A percentile compares a stretch with the other conserved stretches of the same genome.
Evolutionary conservation across 2,113 vertebrate genomes (phyloP).

Genomic region (Puntigrus tetrazona): DNA sequence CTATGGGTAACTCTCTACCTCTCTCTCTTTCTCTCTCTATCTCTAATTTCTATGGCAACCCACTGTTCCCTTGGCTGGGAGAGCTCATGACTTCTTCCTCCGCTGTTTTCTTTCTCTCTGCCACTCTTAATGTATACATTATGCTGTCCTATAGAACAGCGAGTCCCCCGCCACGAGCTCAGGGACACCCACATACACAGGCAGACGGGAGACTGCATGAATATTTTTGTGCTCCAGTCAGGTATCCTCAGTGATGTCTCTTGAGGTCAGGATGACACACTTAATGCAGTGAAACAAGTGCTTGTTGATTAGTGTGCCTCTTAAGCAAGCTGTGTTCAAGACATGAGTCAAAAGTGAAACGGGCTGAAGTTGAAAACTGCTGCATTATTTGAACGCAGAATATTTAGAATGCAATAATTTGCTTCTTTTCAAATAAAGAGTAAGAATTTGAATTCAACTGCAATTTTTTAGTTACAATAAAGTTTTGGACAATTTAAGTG

Average conservation of each 20-base stretch:
- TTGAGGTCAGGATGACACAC: constrained; percentile 21
- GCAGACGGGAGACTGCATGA: neutral
- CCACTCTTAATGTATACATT: constrained; percentile 26
- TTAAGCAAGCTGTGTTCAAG: neutral
- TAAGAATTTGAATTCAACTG: neutral
- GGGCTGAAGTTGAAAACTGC: neutral
- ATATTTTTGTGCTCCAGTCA: neutral
- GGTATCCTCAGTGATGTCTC: constrained; percentile 26
- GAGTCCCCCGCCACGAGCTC: neutral
- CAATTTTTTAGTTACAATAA: no score
- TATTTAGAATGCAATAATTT: neutral
- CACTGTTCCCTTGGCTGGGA: constrained; percentile 52
- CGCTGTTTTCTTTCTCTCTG: constrained; percentile 20
- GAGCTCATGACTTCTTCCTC: constrained; percentile 51
- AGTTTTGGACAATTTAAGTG: neutral
- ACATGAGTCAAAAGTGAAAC: neutral
- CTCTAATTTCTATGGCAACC: constrained; percentile 67
- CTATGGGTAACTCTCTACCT: constrained; percentile 59
- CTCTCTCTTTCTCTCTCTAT: constrained; percentile 30
- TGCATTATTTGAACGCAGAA: neutral
- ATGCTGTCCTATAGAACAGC: constrained; percentile 34
- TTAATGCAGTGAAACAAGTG: constrained; percentile 34
- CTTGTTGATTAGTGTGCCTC: constrained; percentile 20
- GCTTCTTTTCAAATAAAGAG: neutral
- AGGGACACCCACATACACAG: neutral